These are phyloP conservation scores for Xyrauchen texanus DNA, from an alignment of 2,113 vertebrate genomes.

Conservation along the genomic window DNA sequence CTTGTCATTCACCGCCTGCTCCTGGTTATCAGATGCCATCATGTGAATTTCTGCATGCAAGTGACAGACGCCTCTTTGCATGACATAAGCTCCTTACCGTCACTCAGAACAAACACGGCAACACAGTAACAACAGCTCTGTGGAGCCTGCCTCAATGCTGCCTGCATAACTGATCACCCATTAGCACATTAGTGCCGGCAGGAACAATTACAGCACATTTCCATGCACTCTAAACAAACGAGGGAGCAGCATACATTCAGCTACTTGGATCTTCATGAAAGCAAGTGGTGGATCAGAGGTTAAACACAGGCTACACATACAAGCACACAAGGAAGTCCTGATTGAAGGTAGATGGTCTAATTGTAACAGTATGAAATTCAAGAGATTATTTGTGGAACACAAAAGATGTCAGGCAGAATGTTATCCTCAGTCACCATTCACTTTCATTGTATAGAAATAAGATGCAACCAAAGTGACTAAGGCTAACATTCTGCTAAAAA, in stretches of 20 bases:
- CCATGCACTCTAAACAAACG: slow-evolving; percentile 26
- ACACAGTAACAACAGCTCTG: slow-evolving; percentile 56
- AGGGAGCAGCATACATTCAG: slow-evolving; percentile 27
- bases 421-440: no score
- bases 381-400: no score
- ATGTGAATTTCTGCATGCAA: slow-evolving; percentile 48
- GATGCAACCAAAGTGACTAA: no score
- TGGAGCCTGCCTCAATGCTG: neutral
- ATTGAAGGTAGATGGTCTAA: no score
- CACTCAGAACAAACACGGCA: slow-evolving; percentile 63
- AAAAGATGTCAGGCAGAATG: no score
- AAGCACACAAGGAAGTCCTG: no score
- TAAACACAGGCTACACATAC: neutral
- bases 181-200: slow-evolving; percentile 63
- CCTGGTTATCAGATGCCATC: slow-evolving; percentile 59
- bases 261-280: slow-evolving; percentile 19
- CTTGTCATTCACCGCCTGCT: slow-evolving; percentile 69
- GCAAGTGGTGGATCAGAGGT: neutral
- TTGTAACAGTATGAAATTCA: no score
- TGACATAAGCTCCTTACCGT: slow-evolving; percentile 69
- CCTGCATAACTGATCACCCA: slow-evolving; percentile 68
- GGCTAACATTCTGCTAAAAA: no score
- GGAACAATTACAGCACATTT: slow-evolving; percentile 35
- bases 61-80: slow-evolving; percentile 63
- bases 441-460: no score